Conservation (phyloP, 1,140 invertebrate species). For the Sycobia sp. region DNA sequence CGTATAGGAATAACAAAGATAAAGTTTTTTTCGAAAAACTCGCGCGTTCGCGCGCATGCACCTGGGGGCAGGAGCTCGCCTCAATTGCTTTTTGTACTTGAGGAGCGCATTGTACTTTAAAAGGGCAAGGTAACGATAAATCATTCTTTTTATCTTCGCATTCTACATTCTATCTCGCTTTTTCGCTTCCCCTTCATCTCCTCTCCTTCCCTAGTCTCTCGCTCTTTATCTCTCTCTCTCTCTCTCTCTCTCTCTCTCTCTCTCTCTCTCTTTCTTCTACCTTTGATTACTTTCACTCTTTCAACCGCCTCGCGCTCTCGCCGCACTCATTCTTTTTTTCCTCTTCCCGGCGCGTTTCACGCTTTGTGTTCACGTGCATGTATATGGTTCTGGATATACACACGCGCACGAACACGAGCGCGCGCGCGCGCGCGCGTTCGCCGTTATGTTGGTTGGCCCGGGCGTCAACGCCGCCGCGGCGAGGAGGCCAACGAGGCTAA, state of each 20-base stretch:
- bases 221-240: no score
- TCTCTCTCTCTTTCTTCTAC: slow-evolving; percentile 7
- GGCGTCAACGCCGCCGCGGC: no score
- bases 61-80: no score
- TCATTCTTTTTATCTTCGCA: slow-evolving; percentile 28
- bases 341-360: slow-evolving; percentile 21
- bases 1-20: not conserved
- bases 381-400: not conserved
- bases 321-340: not conserved
- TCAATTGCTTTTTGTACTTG: slow-evolving; percentile 14
- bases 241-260: slow-evolving; percentile 5
- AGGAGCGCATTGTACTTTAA: slow-evolving; percentile 18
- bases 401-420: no score
- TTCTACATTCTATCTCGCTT: not conserved
- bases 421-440: no score
- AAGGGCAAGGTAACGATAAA: slow-evolving; percentile 21
- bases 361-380: slow-evolving; percentile 1
- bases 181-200: no score
- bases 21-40: slow-evolving; percentile 11
- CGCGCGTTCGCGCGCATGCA: not conserved
- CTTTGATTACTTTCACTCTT: slow-evolving; percentile 27
- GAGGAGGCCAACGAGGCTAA: no score
- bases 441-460: no score
- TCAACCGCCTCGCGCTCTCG: slow-evolving; percentile 6
- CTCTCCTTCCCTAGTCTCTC: no score